Conservation (phyloP, 2,113 vertebrate genomes). For the Emberiza fucata region DNA sequence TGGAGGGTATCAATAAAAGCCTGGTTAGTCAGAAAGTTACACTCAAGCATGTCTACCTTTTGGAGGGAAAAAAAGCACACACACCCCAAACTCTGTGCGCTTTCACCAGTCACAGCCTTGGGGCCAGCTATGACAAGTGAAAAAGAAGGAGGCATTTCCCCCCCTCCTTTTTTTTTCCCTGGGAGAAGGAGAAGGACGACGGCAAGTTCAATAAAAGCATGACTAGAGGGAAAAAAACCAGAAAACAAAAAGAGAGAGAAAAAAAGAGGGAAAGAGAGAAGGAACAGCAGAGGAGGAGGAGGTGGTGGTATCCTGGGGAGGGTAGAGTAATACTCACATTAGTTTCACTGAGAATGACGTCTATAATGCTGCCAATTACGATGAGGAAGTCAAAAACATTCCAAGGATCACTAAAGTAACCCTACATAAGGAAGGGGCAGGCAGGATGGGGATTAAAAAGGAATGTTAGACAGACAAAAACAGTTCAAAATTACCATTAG, state of each 20-base stretch:
- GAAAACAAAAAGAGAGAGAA: constrained; percentile 55
- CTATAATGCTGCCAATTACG: constrained; percentile 99
- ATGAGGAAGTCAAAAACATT: constrained; percentile 99
- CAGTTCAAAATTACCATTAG: constrained; percentile 76
- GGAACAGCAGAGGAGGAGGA: constrained; percentile 63
- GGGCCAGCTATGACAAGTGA: constrained; percentile 68
- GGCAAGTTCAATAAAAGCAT: constrained; percentile 77
- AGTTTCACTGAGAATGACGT: constrained; percentile 99
- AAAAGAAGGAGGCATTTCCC: constrained; percentile 75
- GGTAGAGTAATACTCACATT: constrained; percentile 96
- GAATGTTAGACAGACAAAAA: constrained; percentile 94
- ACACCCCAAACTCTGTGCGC: constrained; percentile 66
- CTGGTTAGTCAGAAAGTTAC: constrained; percentile 77
- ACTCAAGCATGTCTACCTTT: constrained; percentile 59
- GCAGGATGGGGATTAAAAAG: constrained; percentile 93
- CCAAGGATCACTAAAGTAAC: constrained; percentile 99
- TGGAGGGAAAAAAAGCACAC: constrained; percentile 68
- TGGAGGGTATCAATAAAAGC: constrained; percentile 76
- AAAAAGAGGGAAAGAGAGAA: constrained; percentile 64
- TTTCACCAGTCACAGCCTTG: constrained; percentile 65
- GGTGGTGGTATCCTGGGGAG: constrained; percentile 76
- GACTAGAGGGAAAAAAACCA: constrained; percentile 68
- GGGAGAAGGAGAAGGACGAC: constrained; percentile 74
- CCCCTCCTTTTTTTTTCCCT: constrained; percentile 73
- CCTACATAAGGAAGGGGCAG: constrained; percentile 96